These are phyloP conservation scores for Siniperca undulata DNA, from an alignment of 2,797 vertebrate genomes.

Conservation along the genomic window DNA sequence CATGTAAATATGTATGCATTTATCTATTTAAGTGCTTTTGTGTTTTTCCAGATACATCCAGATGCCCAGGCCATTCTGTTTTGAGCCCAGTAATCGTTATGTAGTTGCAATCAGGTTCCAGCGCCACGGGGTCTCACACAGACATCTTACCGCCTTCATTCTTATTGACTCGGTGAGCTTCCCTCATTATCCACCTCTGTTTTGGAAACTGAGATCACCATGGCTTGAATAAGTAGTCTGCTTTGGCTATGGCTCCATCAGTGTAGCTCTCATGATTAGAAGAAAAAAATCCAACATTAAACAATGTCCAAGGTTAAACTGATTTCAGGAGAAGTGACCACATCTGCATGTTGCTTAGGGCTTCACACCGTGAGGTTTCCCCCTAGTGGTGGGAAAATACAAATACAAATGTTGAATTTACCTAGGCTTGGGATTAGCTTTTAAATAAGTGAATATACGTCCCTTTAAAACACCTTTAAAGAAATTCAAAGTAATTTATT, in stretches of 20 bases:
- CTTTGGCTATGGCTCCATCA: neutral
- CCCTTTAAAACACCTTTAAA: neutral
- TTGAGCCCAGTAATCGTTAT: conserved; percentile 89
- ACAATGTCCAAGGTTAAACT: neutral
- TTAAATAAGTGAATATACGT: neutral
- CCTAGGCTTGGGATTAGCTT: neutral
- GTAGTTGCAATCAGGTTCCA: conserved; percentile 88
- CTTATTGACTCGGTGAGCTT: conserved; percentile 90
- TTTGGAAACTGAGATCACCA: neutral
- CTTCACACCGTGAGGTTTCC: conserved; percentile 3
- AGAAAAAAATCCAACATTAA: neutral
- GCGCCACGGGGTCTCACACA: conserved; percentile 82
- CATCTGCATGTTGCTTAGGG: neutral
- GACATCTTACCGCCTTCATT: conserved; percentile 86
- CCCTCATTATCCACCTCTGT: neutral
- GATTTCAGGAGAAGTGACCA: neutral
- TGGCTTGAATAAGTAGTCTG: neutral
- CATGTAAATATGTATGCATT: neutral
- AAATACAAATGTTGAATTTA: neutral
- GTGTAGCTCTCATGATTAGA: neutral
- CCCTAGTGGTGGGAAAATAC: conserved; percentile 37
- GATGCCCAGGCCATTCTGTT: conserved; percentile 91
- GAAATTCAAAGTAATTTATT: neutral
- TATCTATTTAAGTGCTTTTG: neutral
- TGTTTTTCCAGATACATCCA: conserved; percentile 83